Base-by-base conservation (phyloP, 2,888 invertebrate genomes). In the Plemyria rubiginata region DNA sequence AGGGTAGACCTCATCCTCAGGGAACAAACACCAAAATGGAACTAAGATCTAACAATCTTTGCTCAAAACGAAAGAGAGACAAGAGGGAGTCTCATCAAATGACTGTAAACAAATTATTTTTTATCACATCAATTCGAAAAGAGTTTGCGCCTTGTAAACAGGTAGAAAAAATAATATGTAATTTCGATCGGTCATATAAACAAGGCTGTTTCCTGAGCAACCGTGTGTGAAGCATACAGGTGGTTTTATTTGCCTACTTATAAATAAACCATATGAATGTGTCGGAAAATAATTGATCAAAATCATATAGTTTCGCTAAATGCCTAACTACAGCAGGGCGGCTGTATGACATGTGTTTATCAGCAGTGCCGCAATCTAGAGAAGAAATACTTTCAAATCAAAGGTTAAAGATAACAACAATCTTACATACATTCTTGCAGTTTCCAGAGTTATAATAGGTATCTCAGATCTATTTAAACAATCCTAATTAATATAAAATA, bases 331-430 rank as follows among this genome's bases (percentile, higher is more conserved):
- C 4, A 48, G 11, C 1, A 12, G 22, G 48, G 48, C n/a, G 29
- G 49, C 49, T 32, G 50, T 36, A 50, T 11, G 9, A 13, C 40
- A 6, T 28, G 13, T 32, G n/a, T 52, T 53, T 5, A 62, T 56
- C 51, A 52, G 51, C 22, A 49, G 16, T 52, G 13, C 43, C 49
- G 49, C 41, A 54, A 54, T 46, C 41, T 49, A 53, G 32, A 29
- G 29, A 45, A 52, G 32, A 43, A 40, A 13, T 36, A 49, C 40
- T 61, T 36, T 40, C 29, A 57, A 46, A 57, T 49, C 43, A 57
- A 46, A 60, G 54, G 61, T 63, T 40, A 62, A 22, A 60, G 46
- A 53, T 60, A 62, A 56, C 58, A 38, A 52, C 46, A 54, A 53
- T 41, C 48, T 52, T 36, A 41, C 36, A 54, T 15, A 51, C 9